Base-by-base conservation (phyloP, 2,113 vertebrate species). In the Thalassoma bifasciatum region DNA sequence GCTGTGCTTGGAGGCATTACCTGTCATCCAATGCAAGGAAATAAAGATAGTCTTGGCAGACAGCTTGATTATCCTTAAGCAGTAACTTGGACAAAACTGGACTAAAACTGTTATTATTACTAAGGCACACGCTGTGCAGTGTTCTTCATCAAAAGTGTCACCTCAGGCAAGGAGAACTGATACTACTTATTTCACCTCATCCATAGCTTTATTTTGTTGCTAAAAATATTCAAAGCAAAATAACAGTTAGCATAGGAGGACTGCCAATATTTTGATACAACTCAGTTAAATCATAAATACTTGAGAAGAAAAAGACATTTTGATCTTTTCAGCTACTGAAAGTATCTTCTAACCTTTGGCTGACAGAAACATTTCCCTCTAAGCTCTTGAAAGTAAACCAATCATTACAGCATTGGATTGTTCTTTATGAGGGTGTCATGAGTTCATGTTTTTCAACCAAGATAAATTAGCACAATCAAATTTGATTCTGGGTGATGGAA, bases 1-100 rank as follows among this genome's bases (percentile, higher is more conserved):
- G 44, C 69, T 77, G 63, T 66, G 72, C 81, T 92, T 86, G 83
- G 77, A 82, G 70, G 82, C 54, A 21, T 81, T 84, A 66, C 84
- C 71, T 81, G 66, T 81, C 77, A 87, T 75, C 36, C 52, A 76
- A 84, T 82, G 26, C 76, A 75, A 77, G 69, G 57, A 79, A 58
- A 79, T 52, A 86, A 75, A 73, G 82, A 79, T 61, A 54, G 62
- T 51, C 44, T 40, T 82, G 78, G 79, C 76, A 85, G 68, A 84
- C 81, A 36, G 79, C 52, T 58, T 38, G 58, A n/a, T 30, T 54
- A 38, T 67, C 59, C 50, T 54, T 2, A 57, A 70, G 72, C 67
- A 72, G 52, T 72, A 61, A 83, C 84, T 86, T 82, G 19, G 53
- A 68, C 71, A 23, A 37, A 72, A 67, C 65, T 65, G 52, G 79